Base-by-base conservation (phyloP, 2,113 vertebrate genomes). In the Girardinichthys multiradiatus region DNA sequence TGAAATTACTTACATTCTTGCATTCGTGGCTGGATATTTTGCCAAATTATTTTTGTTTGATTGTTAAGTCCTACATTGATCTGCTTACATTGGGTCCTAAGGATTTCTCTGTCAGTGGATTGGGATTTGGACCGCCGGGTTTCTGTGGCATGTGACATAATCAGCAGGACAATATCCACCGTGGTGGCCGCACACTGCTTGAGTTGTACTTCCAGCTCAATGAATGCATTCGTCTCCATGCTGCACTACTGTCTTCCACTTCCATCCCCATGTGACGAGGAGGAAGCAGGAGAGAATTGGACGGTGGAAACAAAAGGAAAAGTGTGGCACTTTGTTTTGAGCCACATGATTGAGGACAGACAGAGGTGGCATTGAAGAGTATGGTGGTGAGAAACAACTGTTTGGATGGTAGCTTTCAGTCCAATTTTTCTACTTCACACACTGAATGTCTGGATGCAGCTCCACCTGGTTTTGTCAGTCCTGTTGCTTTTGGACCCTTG, bases 321-420 rank as follows among this genome's bases (percentile, higher is more conserved):
- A 89, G 80, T 76, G 72, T 82, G 85, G 73, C 24, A 35, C 86
- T 85, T 91, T 89, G 86, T 91, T 88, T 80, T 54, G 65, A 48
- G 78, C 30, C 74, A 80, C 89, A 92, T 86, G 83, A 90, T 79
- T 70, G 76, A 82, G 58, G 65, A 65, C 39, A 76, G 59, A 84
- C 86, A 86, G 87, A 80, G 78, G 63, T 82, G 76, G 72, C 77
- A 86, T 88, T 87, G 77, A 87, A 31, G 68, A 67, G 76, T 61
- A 59, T 63, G 51, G 45, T 13, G 51, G 60, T 71, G 59, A 80
- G 30, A 39, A 51, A 59, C 57, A 58, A 31, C 27, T 70, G 68
- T 58, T 15, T 35, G 66, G 42, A 17, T 33, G 74, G 58, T 72
- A 19, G 51, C 65, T 82, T 64, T 72, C 63, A 59, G 35, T 72